Base-by-base conservation (phyloP, 2,888 invertebrate genomes). In the Syrista parreyssii region DNA sequence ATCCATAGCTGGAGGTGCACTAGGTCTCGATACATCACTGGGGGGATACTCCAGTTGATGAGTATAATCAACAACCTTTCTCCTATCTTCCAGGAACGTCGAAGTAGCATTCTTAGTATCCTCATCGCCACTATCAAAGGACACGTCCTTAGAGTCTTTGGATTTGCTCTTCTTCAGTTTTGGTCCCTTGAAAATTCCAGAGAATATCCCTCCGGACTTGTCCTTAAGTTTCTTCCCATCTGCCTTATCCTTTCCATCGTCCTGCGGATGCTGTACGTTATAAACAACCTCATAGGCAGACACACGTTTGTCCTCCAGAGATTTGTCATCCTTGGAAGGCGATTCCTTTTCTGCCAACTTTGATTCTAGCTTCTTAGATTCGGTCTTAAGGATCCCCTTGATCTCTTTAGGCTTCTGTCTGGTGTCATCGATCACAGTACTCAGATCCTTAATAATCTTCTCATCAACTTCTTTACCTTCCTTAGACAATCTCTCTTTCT, bases 391-490 rank as follows among this genome's bases (percentile, higher is more conserved):
- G 35, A 71, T 76, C 36, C 74, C 68, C 74, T 76, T 80, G 75
- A 74, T 74, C 73, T 80, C 79, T 40, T 80, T 79, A 6, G 69
- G 73, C 69, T 68, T 75, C 68, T 79, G 90, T 79, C 92, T 92
- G 40, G 92, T 92, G 89, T 93, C 92, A 81, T 92, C 92, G 71
- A 92, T 92, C 0, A 92, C 92, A 74, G 91, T 91, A 68, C 92
- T 91, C 76, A 92, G 92, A 80, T 92, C 92, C 87, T 92, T 92
- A 31, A 93, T 92, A 1, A 92, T 92, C 68, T 92, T 90, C 85
- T 94, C 93, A 15, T 93, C 93, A 40, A 93, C 88, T 86, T 93
- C 94, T 83, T 92, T 93, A 36, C 93, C 93, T 80, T 93, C 93
- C 76, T 91, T 93, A 0, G 93, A 93, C 55, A 92, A 90, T 34